Percentiles rank a stretch among this genome's conserved stretches.
Conservation (phyloP, 2,113 vertebrate genomes). For the Paradoxurus hermaphroditus region DNA sequence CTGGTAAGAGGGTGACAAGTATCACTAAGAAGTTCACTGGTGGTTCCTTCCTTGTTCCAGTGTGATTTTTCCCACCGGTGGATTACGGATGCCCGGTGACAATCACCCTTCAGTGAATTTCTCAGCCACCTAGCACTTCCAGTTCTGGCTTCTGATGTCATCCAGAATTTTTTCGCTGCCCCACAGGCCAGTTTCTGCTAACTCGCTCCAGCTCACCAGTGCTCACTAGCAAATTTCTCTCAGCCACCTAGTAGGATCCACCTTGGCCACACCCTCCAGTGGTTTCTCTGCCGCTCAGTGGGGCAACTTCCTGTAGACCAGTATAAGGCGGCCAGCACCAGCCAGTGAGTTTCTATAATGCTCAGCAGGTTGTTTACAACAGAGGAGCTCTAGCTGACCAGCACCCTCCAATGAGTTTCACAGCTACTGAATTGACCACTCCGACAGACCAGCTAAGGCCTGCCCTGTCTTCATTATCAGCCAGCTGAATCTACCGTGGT, state of each 20-base stretch:
- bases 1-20: background rate
- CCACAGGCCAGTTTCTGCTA: background rate
- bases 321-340: background rate
- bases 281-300: background rate
- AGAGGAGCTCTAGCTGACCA: background rate
- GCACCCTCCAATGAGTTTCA: background rate
- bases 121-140: background rate
- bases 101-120: background rate
- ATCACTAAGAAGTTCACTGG: background rate
- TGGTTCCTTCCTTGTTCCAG: background rate
- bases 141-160: background rate
- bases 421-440: background rate
- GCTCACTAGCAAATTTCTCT: background rate
- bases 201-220: background rate
- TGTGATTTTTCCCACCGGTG: background rate
- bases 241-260: background rate
- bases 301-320: background rate
- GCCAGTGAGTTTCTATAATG: background rate
- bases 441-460: background rate
- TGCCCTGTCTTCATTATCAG: background rate
- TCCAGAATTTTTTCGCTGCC: background rate
- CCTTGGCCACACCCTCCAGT: background rate
- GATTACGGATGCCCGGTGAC: background rate
- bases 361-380: background rate
- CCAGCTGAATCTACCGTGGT: background rate